A percentile compares a stretch with the other conserved stretches of the same genome.
Evolutionary conservation across 2,113 vertebrate species (phyloP).

Genomic region (Mirza zaza): DNA sequence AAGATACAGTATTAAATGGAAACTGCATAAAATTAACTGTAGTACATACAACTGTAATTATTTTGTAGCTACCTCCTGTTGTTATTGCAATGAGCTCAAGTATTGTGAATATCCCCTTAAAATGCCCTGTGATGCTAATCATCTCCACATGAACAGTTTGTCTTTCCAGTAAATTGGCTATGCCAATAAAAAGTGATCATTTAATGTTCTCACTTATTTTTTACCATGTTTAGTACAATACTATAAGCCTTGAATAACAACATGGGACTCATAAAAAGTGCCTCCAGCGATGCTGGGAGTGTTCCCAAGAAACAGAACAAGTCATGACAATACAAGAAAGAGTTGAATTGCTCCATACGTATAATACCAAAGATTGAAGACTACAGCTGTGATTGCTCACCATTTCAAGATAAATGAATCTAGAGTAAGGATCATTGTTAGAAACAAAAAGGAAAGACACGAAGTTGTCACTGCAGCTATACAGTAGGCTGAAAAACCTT

Average conservation of each 20-base stretch:
- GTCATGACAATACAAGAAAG: neutral
- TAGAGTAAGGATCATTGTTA: neutral
- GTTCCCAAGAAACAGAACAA: neutral
- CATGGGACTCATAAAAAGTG: neutral
- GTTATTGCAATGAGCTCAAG: neutral
- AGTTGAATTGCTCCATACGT: neutral
- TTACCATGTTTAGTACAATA: neutral
- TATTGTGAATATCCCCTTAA: neutral
- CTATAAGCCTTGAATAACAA: neutral
- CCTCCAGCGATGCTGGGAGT: neutral
- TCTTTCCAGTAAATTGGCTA: neutral
- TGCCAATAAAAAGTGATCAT: neutral
- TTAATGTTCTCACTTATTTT: neutral
- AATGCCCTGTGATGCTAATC: neutral
- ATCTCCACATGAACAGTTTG: neutral
- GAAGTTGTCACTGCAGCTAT: neutral
- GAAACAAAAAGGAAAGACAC: neutral
- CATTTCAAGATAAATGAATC: neutral
- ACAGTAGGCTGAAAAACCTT: neutral
- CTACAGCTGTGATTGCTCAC: neutral
- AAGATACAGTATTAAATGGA: neutral
- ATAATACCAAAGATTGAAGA: neutral
- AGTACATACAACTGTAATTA: neutral
- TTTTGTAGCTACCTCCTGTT: neutral
- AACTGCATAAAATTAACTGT: neutral